Conservation (phyloP, 2,113 vertebrate species). For the Eudorcas thomsonii region DNA sequence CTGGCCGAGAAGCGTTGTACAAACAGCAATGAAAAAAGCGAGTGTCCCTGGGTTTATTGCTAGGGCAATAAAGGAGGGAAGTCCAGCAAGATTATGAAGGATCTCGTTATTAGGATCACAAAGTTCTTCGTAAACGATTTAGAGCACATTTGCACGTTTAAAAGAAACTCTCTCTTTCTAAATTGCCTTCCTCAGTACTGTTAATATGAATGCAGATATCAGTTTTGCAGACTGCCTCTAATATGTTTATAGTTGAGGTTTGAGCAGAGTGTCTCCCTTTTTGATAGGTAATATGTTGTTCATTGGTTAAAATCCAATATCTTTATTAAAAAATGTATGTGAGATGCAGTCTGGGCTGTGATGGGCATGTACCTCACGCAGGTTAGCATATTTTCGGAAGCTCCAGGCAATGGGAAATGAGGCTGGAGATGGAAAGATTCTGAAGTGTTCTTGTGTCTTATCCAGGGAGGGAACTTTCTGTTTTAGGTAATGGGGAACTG, state of each 20-base stretch:
- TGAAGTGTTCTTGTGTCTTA: neutral
- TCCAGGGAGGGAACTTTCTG: neutral
- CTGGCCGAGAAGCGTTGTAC: neutral
- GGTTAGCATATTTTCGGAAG: neutral
- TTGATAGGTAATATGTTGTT: neutral
- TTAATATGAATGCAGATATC: neutral
- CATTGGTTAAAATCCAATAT: neutral
- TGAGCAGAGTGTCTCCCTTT: slow-evolving; percentile 3
- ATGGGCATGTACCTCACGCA: neutral
- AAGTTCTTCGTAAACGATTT: neutral
- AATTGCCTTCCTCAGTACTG: neutral
- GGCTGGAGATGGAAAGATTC: neutral
- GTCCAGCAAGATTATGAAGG: neutral
- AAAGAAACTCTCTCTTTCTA: neutral
- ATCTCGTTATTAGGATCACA: neutral
- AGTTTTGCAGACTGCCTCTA: neutral
- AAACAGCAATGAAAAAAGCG: neutral
- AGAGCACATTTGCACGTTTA: neutral
- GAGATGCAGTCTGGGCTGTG: neutral
- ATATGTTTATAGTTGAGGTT: neutral
- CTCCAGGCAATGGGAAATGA: neutral
- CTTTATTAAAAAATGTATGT: neutral
- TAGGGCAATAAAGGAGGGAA: neutral
- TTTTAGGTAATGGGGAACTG: neutral
- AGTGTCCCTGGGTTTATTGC: neutral